A percentile compares a stretch with the other conserved stretches of the same genome.
Conservation (phyloP, 2,888 invertebrate genomes). For the Drosophila paranaensis region DNA sequence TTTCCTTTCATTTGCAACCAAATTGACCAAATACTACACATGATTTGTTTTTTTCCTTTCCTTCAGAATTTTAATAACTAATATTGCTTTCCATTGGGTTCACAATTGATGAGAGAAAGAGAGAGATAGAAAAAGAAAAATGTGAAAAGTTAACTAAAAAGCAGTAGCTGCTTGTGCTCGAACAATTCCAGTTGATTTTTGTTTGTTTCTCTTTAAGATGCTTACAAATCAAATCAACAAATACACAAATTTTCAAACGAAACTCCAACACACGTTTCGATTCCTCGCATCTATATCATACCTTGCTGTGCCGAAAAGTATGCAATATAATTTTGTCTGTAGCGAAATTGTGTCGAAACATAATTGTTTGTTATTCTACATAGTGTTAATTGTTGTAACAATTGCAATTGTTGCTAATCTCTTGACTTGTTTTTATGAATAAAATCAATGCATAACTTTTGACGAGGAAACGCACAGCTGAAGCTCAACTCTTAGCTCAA, state of each 20-base stretch:
- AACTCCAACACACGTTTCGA: neutral
- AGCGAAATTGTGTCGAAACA: constrained; percentile 5
- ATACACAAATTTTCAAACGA: constrained; percentile 7
- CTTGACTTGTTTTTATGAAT: constrained; percentile 4
- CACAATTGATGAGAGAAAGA: constrained; percentile 23
- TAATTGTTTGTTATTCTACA: constrained; percentile 20
- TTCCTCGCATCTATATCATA: neutral
- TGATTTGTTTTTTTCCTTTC: constrained; percentile 18
- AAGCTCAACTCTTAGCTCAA: neutral
- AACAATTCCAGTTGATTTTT: constrained; percentile 41
- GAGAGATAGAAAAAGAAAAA: neutral
- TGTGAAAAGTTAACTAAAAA: constrained; percentile 2
- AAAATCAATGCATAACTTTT: constrained; percentile 15
- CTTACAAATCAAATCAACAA: constrained; percentile 38
- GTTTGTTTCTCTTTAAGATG: neutral
- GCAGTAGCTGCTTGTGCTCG: constrained; percentile 26
- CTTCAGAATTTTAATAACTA: constrained; percentile 62
- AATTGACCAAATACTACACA: constrained; percentile 71
- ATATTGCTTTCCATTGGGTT: constrained; percentile 62
- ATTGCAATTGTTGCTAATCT: constrained; percentile 56
- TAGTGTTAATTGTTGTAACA: constrained; percentile 64
- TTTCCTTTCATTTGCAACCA: constrained; percentile 47
- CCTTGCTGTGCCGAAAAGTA: constrained; percentile 15
- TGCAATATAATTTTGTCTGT: neutral
- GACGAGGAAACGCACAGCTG: constrained; percentile 20